Evolutionary conservation across 2,113 vertebrate species (phyloP).

Genomic region (Stomatorhinus ivindoensis): DNA sequence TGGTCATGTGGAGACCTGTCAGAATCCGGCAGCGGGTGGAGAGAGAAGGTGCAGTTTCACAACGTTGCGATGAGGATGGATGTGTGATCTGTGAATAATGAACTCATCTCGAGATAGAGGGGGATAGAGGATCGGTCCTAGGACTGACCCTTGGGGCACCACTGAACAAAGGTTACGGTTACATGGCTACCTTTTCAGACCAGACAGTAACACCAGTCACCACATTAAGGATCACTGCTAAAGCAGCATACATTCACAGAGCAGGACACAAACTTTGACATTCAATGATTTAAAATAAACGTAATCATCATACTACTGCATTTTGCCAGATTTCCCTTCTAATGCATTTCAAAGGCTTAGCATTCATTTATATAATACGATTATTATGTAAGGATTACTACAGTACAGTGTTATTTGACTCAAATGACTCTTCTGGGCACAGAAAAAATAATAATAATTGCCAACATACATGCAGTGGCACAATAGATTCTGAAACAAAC

Average conservation of each 20-base stretch:
- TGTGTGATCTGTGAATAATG: not conserved
- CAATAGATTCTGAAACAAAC: not conserved
- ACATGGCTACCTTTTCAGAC: not conserved
- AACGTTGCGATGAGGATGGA: not conserved
- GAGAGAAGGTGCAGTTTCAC: not conserved
- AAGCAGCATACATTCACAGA: not conserved
- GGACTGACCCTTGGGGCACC: not conserved
- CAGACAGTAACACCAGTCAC: not conserved
- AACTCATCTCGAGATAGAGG: not conserved
- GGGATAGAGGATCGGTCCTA: not conserved
- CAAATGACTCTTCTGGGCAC: not conserved
- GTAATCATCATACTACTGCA: not conserved
- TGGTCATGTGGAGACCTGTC: not conserved
- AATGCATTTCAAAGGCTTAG: not conserved
- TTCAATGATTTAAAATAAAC: not conserved
- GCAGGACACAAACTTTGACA: not conserved
- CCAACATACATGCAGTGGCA: not conserved
- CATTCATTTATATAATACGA: not conserved
- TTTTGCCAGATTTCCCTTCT: not conserved
- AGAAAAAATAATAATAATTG: not conserved
- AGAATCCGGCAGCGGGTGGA: not conserved
- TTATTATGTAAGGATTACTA: not conserved
- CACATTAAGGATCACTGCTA: not conserved
- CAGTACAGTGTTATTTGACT: not conserved
- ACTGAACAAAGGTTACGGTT: not conserved